These are phyloP conservation scores for Speoplatyrhinus poulsoni DNA, from an alignment of 2,113 vertebrate species.

Conservation along the genomic window DNA sequence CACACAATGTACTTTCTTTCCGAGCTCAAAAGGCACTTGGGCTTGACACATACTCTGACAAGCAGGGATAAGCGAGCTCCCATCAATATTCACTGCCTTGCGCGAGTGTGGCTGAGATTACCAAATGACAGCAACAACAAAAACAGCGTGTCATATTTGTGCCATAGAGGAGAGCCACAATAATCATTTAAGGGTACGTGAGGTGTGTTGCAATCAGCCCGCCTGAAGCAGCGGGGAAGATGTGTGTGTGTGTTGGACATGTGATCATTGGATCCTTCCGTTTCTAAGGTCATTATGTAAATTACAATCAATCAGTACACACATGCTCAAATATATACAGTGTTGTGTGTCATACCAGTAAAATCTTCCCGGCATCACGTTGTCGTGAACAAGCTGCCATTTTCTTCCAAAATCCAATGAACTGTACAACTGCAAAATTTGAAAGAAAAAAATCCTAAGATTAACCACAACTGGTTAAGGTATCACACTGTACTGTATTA, in stretches of 20 bases:
- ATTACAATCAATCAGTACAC: slow-evolving; percentile 46
- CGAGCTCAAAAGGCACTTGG: slow-evolving; percentile 25
- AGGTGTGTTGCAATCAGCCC: slow-evolving; percentile 34
- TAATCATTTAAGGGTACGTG: slow-evolving; percentile 44
- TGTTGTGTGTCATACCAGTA: slow-evolving; percentile 85
- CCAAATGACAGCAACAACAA: slow-evolving; percentile 66
- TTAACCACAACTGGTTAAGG: background rate
- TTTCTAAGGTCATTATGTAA: slow-evolving; percentile 42
- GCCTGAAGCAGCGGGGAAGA: slow-evolving; percentile 18
- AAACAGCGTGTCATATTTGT: slow-evolving; percentile 63
- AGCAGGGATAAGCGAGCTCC: slow-evolving; percentile 49
- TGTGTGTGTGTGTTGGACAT: slow-evolving; percentile 40
- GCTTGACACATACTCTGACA: slow-evolving; percentile 57
- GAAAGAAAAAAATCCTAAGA: slow-evolving; percentile 1
- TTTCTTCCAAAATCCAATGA: slow-evolving; percentile 94
- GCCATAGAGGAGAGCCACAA: slow-evolving; percentile 33
- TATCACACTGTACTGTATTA: background rate
- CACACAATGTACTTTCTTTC: slow-evolving; percentile 54
- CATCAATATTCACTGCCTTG: slow-evolving; percentile 62
- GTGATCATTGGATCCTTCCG: slow-evolving; percentile 42
- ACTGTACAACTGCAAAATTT: slow-evolving; percentile 86
- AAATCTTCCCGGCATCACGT: slow-evolving; percentile 93
- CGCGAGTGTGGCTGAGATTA: slow-evolving; percentile 52
- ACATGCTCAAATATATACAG: slow-evolving; percentile 9
- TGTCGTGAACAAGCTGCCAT: slow-evolving; percentile 92